A percentile compares a stretch with the other conserved stretches of the same genome.
These are phyloP conservation scores for Cephus cinctus DNA, from an alignment of 1,140 invertebrate genomes.

Conservation along the genomic window DNA sequence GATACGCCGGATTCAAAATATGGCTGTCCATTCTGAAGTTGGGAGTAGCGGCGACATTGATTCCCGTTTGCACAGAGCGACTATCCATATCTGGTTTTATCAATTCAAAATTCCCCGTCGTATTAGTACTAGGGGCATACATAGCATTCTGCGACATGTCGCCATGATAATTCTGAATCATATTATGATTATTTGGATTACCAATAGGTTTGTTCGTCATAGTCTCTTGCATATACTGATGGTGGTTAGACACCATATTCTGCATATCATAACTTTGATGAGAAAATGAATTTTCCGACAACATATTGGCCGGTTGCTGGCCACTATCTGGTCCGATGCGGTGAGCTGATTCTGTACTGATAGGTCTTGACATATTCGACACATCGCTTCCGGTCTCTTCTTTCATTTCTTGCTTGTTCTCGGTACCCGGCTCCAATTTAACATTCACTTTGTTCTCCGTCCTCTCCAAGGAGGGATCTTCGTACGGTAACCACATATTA, in stretches of 20 bases:
- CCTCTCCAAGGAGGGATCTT: conserved; percentile 41
- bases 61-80: conserved; percentile 20
- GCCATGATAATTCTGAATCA: conserved; percentile 27
- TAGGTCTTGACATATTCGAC: conserved; percentile 33
- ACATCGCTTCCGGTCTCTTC: conserved; percentile 38
- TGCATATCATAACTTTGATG: conserved; percentile 37
- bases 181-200: conserved; percentile 21
- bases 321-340: conserved; percentile 29
- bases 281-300: conserved; percentile 29
- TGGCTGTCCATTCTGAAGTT: conserved; percentile 32
- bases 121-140: conserved; percentile 23
- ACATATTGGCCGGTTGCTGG: conserved; percentile 28
- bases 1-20: conserved; percentile 20
- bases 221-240: conserved; percentile 24
- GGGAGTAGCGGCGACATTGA: conserved; percentile 12
- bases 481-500: conserved; percentile 89
- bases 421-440: conserved; percentile 29
- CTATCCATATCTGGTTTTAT: conserved; percentile 36
- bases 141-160: conserved; percentile 32
- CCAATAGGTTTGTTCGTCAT: conserved; percentile 29
- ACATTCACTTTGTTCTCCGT: conserved; percentile 17
- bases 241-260: conserved; percentile 31
- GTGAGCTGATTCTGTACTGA: conserved; percentile 32
- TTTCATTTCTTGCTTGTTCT: conserved; percentile 42
- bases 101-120: conserved; percentile 24